phyloP scores from a whole-genome alignment of 2,113 vertebrate species.

The Himantopus leucocephalus region DNA sequence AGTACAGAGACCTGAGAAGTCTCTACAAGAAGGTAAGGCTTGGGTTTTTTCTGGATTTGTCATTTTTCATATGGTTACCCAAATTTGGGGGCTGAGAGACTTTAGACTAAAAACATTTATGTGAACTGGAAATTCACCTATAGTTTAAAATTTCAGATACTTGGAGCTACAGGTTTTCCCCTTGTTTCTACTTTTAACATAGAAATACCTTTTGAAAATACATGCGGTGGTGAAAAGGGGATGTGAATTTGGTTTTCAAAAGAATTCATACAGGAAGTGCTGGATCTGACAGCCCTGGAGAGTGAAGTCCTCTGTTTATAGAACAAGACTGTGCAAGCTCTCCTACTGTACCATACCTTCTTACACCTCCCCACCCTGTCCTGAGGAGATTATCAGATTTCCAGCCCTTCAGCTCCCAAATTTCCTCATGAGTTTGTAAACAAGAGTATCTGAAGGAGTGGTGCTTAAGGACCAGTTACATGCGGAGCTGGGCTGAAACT shows the following conservation, averaged over 20 bases:
- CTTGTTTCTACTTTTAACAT: not conserved
- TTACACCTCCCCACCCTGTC: not conserved
- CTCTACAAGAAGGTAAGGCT: constrained; percentile 98
- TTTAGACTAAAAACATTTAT: not conserved
- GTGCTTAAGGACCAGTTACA: not conserved
- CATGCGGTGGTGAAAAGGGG: not conserved
- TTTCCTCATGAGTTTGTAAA: constrained; percentile 53
- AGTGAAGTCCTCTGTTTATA: not conserved
- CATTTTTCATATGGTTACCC: not conserved
- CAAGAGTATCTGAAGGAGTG: constrained; percentile 35
- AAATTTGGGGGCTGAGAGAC: not conserved
- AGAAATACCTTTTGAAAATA: not conserved
- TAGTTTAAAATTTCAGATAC: not conserved
- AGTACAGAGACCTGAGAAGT: constrained; percentile 98
- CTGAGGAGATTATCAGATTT: not conserved
- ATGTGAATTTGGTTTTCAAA: not conserved
- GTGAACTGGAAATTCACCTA: not conserved
- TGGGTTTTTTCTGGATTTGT: not conserved
- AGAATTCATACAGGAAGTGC: not conserved
- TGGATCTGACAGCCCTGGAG: not conserved
- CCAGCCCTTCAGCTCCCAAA: constrained; percentile 23
- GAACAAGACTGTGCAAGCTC: not conserved
- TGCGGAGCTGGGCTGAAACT: not conserved
- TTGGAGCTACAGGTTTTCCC: not conserved
- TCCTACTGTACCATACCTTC: not conserved